Base-by-base conservation (phyloP, 2,888 invertebrate genomes). In the Cheilosia urbana region DNA sequence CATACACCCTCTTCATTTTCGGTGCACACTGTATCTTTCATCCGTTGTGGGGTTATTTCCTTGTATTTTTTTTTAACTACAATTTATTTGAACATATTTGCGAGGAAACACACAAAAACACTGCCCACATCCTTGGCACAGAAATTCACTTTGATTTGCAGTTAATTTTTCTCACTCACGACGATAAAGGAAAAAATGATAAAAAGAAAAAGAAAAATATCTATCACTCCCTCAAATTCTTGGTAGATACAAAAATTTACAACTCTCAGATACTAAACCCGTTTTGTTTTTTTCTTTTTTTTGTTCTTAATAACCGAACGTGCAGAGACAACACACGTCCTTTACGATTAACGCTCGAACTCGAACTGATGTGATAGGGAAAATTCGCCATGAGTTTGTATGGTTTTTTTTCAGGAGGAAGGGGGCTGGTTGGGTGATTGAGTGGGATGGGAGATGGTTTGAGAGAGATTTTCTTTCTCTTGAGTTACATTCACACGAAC, bases 281-380 rank as follows among this genome's bases (percentile, higher is more conserved):
- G 88, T 89, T 89, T 58, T 87, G 80, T 73, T 81, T 72, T 58
- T 42, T 15, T 42, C 4, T 80, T 73, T 58, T 49, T 82, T 73
- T 57, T 60, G 58, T 75, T 60, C 62, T 57, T 55, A 66, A 87
- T 83, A 88, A 87, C 89, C 88, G 89, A 88, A 89, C 92, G 90
- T 88, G 90, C 89, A 65, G 65, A 72, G 80, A 80, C 66, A 80
- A 77, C 87, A 90, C 90, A 91, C 92, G 90, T 92, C 91, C 90
- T 89, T 88, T 88, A 89, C 89, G 89, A 89, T 89, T 89, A 91
- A 90, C 90, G 89, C 90, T 91, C 90, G 91, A 90, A 92, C 92
- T 92, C 91, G 90, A 91, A 92, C 91, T 92, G 91, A 90, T 89
- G 89, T 88, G 87, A 89, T 81, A 72, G 68, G 81, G 72, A 81